Percentiles rank a stretch among this genome's conserved stretches.
Evolutionary conservation across 2,113 vertebrate genomes (phyloP).

Genomic region (Aphyosemion australe): DNA sequence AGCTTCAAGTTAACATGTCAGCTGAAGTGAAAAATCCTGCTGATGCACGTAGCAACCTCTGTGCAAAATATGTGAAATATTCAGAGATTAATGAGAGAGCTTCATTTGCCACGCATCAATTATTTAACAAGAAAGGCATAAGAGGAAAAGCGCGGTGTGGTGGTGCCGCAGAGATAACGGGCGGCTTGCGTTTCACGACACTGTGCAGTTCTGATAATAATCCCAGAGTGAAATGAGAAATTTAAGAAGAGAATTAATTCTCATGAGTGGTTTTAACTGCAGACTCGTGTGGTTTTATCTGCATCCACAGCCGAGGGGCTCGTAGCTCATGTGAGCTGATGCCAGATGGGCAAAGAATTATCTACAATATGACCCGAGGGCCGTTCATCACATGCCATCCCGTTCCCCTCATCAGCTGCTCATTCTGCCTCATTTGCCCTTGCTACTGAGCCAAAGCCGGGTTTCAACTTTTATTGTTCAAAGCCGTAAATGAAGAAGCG

Average conservation of each 20-base stretch:
- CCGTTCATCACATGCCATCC: conserved; percentile 43
- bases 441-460: conserved; percentile 12
- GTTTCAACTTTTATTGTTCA: not conserved
- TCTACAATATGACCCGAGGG: conserved; percentile 36
- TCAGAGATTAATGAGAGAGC: conserved; percentile 1
- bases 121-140: conserved; percentile 12
- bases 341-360: conserved; percentile 58
- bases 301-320: conserved; percentile 42
- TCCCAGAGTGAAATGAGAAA: conserved; percentile 27
- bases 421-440: conserved; percentile 21
- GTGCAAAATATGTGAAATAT: conserved; percentile 7
- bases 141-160: conserved; percentile 17
- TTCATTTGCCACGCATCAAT: conserved; percentile 19
- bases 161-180: conserved; percentile 17
- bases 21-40: conserved; percentile 23
- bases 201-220: conserved; percentile 27
- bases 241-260: conserved; percentile 44
- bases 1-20: conserved; percentile 45
- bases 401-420: conserved; percentile 35
- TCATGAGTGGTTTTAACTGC: conserved; percentile 42
- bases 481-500: conserved; percentile 1
- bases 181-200: conserved; percentile 10
- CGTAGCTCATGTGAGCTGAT: conserved; percentile 28
- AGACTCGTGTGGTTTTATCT: conserved; percentile 28
- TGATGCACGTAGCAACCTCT: not conserved